phyloP scores from a whole-genome alignment of 1,140 invertebrate genomes.

The Chironomus tepperi region DNA sequence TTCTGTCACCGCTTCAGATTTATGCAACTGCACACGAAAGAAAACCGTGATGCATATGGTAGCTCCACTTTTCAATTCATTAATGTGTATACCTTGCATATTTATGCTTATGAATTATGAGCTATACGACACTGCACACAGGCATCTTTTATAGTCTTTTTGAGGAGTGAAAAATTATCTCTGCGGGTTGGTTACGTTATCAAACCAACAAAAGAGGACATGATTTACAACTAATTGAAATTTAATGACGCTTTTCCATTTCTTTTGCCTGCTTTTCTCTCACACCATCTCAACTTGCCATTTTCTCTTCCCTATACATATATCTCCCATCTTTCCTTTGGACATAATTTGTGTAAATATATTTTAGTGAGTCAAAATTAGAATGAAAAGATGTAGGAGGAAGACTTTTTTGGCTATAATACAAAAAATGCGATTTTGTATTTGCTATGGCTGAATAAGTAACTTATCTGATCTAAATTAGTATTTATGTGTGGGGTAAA shows the following conservation, averaged over 20 bases:
- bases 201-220: not conserved
- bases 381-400: not conserved
- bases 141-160: no score
- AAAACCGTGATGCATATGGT: not conserved
- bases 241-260: slow-evolving; percentile 8
- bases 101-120: not conserved
- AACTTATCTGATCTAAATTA: no score
- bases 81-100: not conserved
- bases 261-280: no score
- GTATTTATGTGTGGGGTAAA: no score
- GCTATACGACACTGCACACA: not conserved
- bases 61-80: not conserved
- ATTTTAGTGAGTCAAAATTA: no score
- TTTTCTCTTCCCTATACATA: no score
- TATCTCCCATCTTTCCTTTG: not conserved
- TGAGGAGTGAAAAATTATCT: not conserved
- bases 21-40: not conserved
- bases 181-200: slow-evolving; percentile 3
- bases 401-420: not conserved
- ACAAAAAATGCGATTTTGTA: not conserved
- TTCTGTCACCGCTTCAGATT: no score
- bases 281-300: no score
- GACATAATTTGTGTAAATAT: not conserved
- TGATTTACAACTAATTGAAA: slow-evolving; percentile 14
- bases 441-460: no score